Conservation (phyloP, 2,888 invertebrate genomes). For the Morpho helenor region DNA sequence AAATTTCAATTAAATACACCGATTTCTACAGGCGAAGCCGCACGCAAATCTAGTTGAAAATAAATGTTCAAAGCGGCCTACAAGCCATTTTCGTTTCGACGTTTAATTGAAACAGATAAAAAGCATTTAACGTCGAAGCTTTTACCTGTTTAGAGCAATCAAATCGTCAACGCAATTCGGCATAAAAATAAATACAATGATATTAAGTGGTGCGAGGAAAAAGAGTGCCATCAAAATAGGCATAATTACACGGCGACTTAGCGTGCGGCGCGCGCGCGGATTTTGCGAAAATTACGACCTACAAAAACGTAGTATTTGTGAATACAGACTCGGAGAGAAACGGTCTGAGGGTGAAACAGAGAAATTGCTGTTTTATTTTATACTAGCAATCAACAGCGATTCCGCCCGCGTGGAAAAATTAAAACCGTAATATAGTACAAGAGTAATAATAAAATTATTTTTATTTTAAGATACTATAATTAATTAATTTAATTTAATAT, state of each 20-base stretch:
- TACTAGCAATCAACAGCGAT: too few species aligned
- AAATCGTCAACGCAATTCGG: constrained; percentile 14
- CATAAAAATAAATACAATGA: constrained; percentile 18
- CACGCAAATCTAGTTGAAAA: not conserved
- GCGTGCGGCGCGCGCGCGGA: constrained; percentile 40
- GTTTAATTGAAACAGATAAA: constrained; percentile 18
- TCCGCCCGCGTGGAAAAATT: too few species aligned
- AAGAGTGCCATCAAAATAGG: constrained; percentile 65
- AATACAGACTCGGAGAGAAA: constrained; percentile 29
- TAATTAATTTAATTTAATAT: too few species aligned
- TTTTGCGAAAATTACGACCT: constrained; percentile 61
- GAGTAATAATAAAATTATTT: too few species aligned
- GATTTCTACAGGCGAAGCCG: too few species aligned
- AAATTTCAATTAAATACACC: too few species aligned
- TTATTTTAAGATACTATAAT: too few species aligned
- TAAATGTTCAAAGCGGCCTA: constrained; percentile 4
- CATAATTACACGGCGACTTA: constrained; percentile 60
- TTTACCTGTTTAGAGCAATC: constrained; percentile 15
- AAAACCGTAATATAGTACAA: too few species aligned
- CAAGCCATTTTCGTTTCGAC: constrained; percentile 14
- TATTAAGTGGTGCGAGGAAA: constrained; percentile 37
- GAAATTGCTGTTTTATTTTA: too few species aligned
- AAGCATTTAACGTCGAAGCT: constrained; percentile 11
- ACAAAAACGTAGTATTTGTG: constrained; percentile 57
- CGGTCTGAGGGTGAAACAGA: too few species aligned